Evolutionary conservation across 2,888 invertebrate species (phyloP), one percentile per base, ranked within the genome.

Genomic region (Agrenia bidenticulata): DNA sequence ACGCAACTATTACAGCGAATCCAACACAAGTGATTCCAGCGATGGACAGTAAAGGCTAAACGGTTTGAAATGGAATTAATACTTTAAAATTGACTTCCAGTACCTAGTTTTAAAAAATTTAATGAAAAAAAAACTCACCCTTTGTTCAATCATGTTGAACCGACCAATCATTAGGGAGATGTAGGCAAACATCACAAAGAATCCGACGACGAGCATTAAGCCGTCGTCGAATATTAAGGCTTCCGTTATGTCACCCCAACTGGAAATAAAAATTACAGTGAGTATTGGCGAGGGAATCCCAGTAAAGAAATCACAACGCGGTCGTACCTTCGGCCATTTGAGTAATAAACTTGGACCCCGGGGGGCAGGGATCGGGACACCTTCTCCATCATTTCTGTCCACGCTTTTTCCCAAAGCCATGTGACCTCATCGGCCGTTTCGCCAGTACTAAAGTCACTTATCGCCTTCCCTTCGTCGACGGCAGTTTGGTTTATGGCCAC

Each of bases 231-330:
- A 88, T 83, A 90, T 86, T 5, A 87, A 82, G 50, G 83, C 82
- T 2, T 85, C 84, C 78, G 87, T 89, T 42, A 88, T 84, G 78
- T 90, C 90, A n/a, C 87, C 89, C 80, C 88, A 90, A 79, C 89
- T 86, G 74, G 1, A 66, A 11, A 32, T 4, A n/a, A n/a, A n/a
- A n/a, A n/a, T n/a, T n/a, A n/a, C n/a, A n/a, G n/a, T n/a, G 24
- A 23, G 24, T 23, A 5, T 23, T 7, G 70, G 58, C 51, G 64
- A 58, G 68, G 62, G 17, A 65, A 19, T 11, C 23, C n/a, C n/a
- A n/a, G n/a, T n/a, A n/a, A 54, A 13, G 11, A 54, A 32, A 56
- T 26, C 13, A 15, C 32, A 4, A 32, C 11, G 4, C 32, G 32
- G 11, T 7, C 32, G 32, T 77, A 83, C 83, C 83, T 88, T 79